phyloP scores from a whole-genome alignment of 2,113 vertebrate genomes.

The Odocoileus virginianus region DNA sequence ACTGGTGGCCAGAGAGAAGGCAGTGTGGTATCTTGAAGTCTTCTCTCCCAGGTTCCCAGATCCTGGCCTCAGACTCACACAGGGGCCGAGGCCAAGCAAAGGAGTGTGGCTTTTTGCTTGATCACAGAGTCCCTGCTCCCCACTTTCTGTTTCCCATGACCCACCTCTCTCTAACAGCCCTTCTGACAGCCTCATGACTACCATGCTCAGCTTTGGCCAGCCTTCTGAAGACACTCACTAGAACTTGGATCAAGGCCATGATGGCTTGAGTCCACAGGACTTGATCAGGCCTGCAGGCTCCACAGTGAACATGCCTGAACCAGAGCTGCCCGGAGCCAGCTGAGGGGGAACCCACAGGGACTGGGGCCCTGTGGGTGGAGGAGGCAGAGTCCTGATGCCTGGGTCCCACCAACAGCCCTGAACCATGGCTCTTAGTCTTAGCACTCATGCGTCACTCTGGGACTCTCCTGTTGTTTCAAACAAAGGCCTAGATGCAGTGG shows the following conservation, averaged over 20 bases:
- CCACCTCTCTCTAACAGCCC: background rate
- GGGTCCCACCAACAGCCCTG: background rate
- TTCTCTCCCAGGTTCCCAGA: background rate
- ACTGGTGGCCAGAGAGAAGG: background rate
- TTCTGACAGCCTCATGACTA: background rate
- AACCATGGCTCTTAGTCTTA: rapidly evolving
- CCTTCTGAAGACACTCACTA: background rate
- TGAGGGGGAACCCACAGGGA: background rate
- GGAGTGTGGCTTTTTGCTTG: background rate
- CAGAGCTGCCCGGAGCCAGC: background rate
- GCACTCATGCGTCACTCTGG: rapidly evolving
- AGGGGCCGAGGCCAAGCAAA: background rate
- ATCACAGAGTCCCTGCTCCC: background rate
- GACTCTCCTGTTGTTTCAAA: background rate
- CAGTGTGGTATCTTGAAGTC: background rate
- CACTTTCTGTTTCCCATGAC: background rate
- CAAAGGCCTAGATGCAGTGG: background rate
- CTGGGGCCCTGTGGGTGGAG: rapidly evolving
- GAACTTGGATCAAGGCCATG: background rate
- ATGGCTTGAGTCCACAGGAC: background rate
- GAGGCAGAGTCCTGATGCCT: background rate
- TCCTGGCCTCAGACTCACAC: background rate
- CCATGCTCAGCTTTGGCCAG: background rate
- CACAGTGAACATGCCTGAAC: background rate
- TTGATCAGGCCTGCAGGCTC: background rate